Percentiles rank a stretch among this genome's conserved stretches.
Evolutionary conservation across 2,888 invertebrate genomes (phyloP).

Genomic region (Dryadula phaetusa): DNA sequence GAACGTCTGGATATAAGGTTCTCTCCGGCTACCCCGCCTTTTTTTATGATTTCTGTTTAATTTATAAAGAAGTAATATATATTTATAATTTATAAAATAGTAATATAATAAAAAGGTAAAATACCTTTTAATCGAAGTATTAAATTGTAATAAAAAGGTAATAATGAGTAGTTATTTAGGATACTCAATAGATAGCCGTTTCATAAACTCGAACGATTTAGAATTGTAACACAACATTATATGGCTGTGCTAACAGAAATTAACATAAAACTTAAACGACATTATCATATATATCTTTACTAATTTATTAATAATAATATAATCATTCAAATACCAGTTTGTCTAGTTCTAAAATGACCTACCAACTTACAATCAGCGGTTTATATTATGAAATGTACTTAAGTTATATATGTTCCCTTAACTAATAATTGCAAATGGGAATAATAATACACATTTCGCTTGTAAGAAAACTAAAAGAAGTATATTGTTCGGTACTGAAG

Average conservation of each 20-base stretch:
- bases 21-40: too few species aligned
- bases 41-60: too few species aligned
- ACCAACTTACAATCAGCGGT: neutral
- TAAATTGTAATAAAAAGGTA: too few species aligned
- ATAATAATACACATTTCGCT: too few species aligned
- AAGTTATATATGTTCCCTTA: neutral
- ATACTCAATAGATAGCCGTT: too few species aligned
- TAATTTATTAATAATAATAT: neutral
- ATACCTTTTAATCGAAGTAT: too few species aligned
- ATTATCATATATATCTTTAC: neutral
- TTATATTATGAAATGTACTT: neutral
- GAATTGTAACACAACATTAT: neutral
- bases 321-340: slow-evolving; percentile 1
- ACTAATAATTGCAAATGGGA: neutral
- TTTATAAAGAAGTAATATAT: too few species aligned
- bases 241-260: neutral
- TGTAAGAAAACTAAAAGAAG: too few species aligned
- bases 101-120: too few species aligned
- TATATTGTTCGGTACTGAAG: neutral
- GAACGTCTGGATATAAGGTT: too few species aligned
- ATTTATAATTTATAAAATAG: too few species aligned
- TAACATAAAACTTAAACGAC: neutral
- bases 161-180: too few species aligned
- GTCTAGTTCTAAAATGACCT: neutral
- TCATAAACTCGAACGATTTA: neutral